Percentiles rank a stretch among this genome's conserved stretches.
Conservation (phyloP, 2,113 vertebrate genomes). For the Cercocebus atys region DNA sequence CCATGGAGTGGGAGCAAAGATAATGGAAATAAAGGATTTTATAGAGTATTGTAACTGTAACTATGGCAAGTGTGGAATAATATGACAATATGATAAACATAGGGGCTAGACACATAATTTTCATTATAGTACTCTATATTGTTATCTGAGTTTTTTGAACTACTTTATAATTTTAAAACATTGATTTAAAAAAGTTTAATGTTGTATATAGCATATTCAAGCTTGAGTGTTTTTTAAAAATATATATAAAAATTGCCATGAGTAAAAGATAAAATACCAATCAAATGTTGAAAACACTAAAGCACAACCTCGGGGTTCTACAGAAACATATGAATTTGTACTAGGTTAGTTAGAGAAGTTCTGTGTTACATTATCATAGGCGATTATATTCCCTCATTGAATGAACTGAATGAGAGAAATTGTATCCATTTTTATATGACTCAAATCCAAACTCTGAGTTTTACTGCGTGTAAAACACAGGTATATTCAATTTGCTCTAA, state of each 20-base stretch:
- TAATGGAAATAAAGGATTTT: constrained; percentile 11
- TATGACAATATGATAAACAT: neutral
- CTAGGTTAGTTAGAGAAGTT: neutral
- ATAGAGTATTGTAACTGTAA: neutral
- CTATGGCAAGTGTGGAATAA: neutral
- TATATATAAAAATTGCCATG: neutral
- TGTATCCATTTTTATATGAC: neutral
- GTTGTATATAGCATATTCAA: neutral
- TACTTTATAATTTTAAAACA: neutral
- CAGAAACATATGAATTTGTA: neutral
- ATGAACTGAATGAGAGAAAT: neutral
- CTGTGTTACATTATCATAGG: neutral
- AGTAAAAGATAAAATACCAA: neutral
- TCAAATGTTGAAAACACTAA: neutral
- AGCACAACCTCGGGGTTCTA: neutral
- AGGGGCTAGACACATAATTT: neutral
- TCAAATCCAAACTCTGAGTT: neutral
- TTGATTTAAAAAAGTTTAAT: constrained; percentile 26
- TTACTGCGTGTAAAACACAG: neutral
- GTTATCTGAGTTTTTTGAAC: neutral
- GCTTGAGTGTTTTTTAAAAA: neutral
- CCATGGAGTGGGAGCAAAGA: neutral
- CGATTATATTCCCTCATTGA: neutral
- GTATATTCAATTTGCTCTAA: constrained; percentile 6
- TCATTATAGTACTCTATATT: neutral